Evolutionary conservation across 2,888 invertebrate species (phyloP), one percentile per base, ranked within the genome.

Genomic region (Lepeophtheirus nordmannii): DNA sequence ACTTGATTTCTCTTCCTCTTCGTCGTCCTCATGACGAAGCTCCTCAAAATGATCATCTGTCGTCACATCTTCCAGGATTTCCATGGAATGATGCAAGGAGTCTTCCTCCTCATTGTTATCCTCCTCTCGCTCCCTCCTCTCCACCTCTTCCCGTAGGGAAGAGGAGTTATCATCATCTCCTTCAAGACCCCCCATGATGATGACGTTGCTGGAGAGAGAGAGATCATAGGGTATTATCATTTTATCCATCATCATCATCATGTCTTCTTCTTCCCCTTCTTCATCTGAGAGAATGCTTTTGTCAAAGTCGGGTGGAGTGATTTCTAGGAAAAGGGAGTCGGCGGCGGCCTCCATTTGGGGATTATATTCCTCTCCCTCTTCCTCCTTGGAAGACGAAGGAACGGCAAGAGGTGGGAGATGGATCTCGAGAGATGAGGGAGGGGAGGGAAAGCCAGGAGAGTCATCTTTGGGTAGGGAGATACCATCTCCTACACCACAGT

Each of bases 1-100:
- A 7, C 3, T 30, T 2, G 7, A 5, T 5, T 30, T 30, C 30
- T 30, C 30, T 46, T 46, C 53, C 8, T 46, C 53, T n/a, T 46
- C 53, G 14, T 41, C 14, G 8, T 46, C 53, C 8, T 46, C 53
- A 8, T 46, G 53, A n/a, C 53, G 53, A 17, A 46, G 53, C 8
- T 46, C 53, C 10, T 66, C 66, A 60, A 66, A 66, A 11, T 66
- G 60, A 23, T 60, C 66, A 3, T 23, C 60, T 10, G 66, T 66
- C 1, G 37, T 58, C 1, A 67, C 58, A 11, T 67, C 63, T 40
- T 67, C 67, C 39, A 67, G 20, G 23, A 67, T 57, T 57, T 63
- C 67, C 63, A 67, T 67, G 38, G 67, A 64, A n/a, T 67, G 62
- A 30, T 62, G 67, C 14, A 67, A 30, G 12, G 62, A 63, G 17